Conservation (phyloP, 2,888 invertebrate genomes). For the Lepidocyrtoides sp. region DNA sequence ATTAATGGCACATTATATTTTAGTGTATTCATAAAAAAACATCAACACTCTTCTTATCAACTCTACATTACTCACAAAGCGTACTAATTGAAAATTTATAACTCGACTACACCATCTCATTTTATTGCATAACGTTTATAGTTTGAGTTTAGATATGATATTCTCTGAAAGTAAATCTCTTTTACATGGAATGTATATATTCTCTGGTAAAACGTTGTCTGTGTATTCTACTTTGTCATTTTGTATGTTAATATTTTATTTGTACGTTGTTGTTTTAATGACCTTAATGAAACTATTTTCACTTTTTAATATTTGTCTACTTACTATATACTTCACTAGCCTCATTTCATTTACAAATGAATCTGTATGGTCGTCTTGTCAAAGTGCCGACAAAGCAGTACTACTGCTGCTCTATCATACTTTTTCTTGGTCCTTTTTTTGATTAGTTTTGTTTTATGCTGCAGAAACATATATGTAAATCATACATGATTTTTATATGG, state of each 20-base stretch:
- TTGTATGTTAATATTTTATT: slow-evolving; percentile 7
- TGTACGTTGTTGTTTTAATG: background rate
- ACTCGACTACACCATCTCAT: background rate
- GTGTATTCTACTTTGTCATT: background rate
- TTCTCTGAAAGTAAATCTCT: background rate
- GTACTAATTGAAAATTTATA: background rate
- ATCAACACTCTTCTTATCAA: background rate
- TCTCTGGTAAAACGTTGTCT: background rate
- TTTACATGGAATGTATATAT: background rate
- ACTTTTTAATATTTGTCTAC: background rate
- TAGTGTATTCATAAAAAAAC: too few species aligned
- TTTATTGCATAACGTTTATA: slow-evolving; percentile 5
- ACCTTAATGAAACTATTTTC: slow-evolving; percentile 7
- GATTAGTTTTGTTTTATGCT: background rate
- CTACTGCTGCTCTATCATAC: background rate
- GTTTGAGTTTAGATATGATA: background rate
- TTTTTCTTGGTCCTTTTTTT: slow-evolving; percentile 8
- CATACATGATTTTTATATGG: slow-evolving; percentile 39
- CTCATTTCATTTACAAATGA: background rate
- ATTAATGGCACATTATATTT: background rate
- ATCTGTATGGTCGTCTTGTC: background rate
- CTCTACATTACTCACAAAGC: background rate
- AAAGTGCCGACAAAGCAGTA: background rate
- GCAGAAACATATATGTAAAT: background rate
- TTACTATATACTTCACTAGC: background rate